These are phyloP conservation scores for Berghia stephanieae DNA, from an alignment of 1,140 invertebrate species.

Conservation along the genomic window DNA sequence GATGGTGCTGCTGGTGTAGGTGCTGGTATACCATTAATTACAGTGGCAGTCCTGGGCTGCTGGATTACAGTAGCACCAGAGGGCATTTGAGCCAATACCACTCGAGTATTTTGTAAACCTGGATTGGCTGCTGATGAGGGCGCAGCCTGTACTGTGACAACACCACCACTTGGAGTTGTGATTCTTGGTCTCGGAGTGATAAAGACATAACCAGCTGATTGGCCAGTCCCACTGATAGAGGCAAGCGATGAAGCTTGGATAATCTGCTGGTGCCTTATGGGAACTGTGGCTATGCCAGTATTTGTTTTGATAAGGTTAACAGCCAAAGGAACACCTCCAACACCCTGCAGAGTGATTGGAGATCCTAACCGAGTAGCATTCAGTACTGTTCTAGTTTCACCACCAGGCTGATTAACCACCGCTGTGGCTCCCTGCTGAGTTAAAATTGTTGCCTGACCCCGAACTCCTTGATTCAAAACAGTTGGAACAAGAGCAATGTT, in stretches of 20 bases:
- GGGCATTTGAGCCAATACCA: slow-evolving; percentile 27
- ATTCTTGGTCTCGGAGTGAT: slow-evolving; percentile 23
- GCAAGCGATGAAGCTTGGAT: slow-evolving; percentile 25
- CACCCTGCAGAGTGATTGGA: slow-evolving; percentile 27
- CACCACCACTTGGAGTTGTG: background rate
- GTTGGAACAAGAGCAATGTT: slow-evolving; percentile 26
- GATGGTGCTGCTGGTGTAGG: too few species aligned
- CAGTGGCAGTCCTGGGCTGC: background rate
- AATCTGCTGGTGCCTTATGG: slow-evolving; percentile 24
- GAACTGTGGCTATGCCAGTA: slow-evolving; percentile 20
- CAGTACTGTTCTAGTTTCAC: slow-evolving; percentile 12
- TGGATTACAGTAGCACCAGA: slow-evolving; percentile 22
- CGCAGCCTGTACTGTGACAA: slow-evolving; percentile 8
- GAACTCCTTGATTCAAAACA: slow-evolving; percentile 24
- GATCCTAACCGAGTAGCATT: slow-evolving; percentile 21
- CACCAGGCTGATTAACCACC: background rate
- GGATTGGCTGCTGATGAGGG: too few species aligned
- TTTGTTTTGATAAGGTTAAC: slow-evolving; percentile 31
- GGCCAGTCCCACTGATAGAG: slow-evolving; percentile 24
- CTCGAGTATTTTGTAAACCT: too few species aligned
- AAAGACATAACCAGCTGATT: slow-evolving; percentile 27
- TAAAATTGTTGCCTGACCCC: slow-evolving; percentile 20
- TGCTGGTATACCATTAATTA: slow-evolving; percentile 13
- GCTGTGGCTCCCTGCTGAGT: background rate
- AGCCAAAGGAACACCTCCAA: slow-evolving; percentile 19